A percentile compares a stretch with the other conserved stretches of the same genome.
These are phyloP conservation scores for Scaptomyza flava DNA, from an alignment of 2,888 invertebrate genomes.

Conservation along the genomic window DNA sequence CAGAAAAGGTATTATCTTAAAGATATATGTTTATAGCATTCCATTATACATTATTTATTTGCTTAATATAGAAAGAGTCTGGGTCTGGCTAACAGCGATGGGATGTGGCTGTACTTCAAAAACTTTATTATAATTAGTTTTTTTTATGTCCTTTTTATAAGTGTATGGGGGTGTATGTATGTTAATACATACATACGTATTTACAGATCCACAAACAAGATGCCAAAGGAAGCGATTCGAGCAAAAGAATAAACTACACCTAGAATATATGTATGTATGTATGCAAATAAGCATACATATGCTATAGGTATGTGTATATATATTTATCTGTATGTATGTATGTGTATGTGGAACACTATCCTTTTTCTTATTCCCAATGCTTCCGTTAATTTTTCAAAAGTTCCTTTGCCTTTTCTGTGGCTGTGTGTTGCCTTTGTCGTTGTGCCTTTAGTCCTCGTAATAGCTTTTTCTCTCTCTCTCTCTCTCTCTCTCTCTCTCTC, in stretches of 20 bases:
- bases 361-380: constrained; percentile 68
- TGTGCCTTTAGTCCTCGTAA: constrained; percentile 30
- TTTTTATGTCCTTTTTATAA: background rate
- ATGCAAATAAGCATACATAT: constrained; percentile 1
- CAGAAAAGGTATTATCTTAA: background rate
- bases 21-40: background rate
- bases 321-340: constrained; percentile 1
- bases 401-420: constrained; percentile 56
- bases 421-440: constrained; percentile 40
- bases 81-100: background rate
- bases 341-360: constrained; percentile 42
- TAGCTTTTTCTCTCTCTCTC: constrained; percentile 28
- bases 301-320: background rate
- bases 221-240: constrained; percentile 2
- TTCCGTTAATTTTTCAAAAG: constrained; percentile 69
- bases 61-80: background rate
- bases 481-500: constrained; percentile 16
- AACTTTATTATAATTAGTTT: background rate
- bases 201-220: background rate
- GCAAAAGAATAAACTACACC: constrained; percentile 8
- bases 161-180: background rate
- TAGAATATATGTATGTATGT: background rate
- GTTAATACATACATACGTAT: background rate
- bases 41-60: background rate
- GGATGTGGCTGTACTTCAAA: constrained; percentile 1